Percentiles rank a stretch among this genome's conserved stretches.
These are phyloP conservation scores for Geothlypis trichas DNA, from an alignment of 2,113 vertebrate species.

Conservation along the genomic window DNA sequence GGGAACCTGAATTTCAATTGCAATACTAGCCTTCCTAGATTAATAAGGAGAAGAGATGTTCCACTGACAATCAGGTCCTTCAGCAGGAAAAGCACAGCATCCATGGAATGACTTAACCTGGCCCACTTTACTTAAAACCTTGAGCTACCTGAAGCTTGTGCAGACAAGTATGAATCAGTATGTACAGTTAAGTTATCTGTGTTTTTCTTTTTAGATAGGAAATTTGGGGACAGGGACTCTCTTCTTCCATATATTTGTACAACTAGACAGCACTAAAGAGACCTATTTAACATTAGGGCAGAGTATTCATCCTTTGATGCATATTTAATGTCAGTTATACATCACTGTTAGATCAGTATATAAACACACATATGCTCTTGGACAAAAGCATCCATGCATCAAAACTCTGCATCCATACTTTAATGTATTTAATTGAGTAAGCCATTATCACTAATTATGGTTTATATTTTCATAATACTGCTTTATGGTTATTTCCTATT, in stretches of 20 bases:
- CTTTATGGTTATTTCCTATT: conserved; percentile 63
- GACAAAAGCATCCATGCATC: conserved; percentile 59
- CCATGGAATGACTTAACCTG: neutral
- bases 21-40: neutral
- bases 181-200: neutral
- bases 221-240: neutral
- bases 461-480: conserved; percentile 57
- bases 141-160: neutral
- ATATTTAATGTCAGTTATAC: conserved; percentile 23
- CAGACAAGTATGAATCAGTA: no score
- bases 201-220: neutral
- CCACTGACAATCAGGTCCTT: neutral
- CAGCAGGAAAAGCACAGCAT: neutral
- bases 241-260: neutral
- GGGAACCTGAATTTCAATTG: neutral
- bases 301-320: conserved; percentile 17
- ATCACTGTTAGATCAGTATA: conserved; percentile 29
- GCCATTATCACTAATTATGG: conserved; percentile 48
- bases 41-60: neutral
- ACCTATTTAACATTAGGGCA: neutral
- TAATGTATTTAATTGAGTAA: conserved; percentile 56
- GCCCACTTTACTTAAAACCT: neutral
- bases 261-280: neutral
- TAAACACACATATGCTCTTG: conserved; percentile 49
- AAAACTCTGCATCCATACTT: conserved; percentile 38